phyloP scores from a whole-genome alignment of 2,888 invertebrate genomes.

The Vesta saturnalis region DNA sequence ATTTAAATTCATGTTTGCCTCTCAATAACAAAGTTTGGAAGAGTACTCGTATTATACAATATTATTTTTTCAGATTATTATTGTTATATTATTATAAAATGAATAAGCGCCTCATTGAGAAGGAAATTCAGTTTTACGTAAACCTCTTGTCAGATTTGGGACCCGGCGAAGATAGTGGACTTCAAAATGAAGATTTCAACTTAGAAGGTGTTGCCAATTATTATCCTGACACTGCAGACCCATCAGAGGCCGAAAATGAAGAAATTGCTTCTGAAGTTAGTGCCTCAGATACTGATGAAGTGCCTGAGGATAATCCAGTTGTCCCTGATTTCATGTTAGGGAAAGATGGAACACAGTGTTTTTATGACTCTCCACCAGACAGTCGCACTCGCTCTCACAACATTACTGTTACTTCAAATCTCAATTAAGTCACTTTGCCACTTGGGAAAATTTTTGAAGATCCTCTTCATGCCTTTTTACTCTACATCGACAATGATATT shows the following conservation, averaged over 20 bases:
- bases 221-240: not conserved
- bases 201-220: not conserved
- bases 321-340: not conserved
- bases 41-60: no score
- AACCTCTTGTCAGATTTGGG: not conserved
- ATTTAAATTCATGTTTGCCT: no score
- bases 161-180: not conserved
- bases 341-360: not conserved
- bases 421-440: conserved; percentile 1
- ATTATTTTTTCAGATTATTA: conserved; percentile 9
- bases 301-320: not conserved
- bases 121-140: not conserved
- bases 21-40: no score
- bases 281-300: conserved; percentile 1
- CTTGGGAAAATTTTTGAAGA: not conserved
- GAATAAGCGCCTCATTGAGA: conserved; percentile 6
- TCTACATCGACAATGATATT: not conserved
- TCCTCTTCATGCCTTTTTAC: conserved; percentile 3
- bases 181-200: not conserved
- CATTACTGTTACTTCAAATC: conserved; percentile 1
- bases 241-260: not conserved
- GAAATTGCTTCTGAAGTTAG: conserved; percentile 5
- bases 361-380: conserved; percentile 4
- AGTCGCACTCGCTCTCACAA: conserved; percentile 5
- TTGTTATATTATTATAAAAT: conserved; percentile 3